These are phyloP conservation scores for Uloborus diversus DNA, from an alignment of 1,140 invertebrate species.

Conservation along the genomic window DNA sequence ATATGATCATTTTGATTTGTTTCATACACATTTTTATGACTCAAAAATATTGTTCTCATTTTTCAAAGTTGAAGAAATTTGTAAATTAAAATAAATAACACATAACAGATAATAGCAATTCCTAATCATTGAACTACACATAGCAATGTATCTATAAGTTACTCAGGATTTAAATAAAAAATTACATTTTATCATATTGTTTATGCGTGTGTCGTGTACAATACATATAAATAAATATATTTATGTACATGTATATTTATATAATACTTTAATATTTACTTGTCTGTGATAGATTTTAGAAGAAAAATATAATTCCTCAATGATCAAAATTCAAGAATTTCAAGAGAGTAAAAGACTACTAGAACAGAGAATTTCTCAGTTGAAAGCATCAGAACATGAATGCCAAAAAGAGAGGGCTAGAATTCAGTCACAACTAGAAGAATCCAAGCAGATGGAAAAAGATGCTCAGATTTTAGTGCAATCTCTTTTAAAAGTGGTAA, in stretches of 20 bases:
- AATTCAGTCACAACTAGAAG: conserved; percentile 15
- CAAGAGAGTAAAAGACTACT: background rate
- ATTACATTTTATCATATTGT: too few relatives aligned
- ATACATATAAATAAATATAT: background rate
- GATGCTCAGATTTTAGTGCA: conserved; percentile 11
- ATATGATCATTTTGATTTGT: too few relatives aligned
- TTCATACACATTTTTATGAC: too few relatives aligned
- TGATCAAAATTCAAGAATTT: background rate
- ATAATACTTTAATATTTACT: too few relatives aligned
- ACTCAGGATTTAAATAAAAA: too few relatives aligned
- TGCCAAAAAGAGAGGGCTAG: background rate
- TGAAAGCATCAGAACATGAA: background rate
- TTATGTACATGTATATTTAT: background rate
- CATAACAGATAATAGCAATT: too few relatives aligned
- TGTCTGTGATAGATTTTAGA: background rate
- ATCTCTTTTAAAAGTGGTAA: conserved; percentile 37
- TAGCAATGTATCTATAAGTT: too few relatives aligned
- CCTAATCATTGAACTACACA: too few relatives aligned
- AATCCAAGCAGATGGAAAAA: conserved; percentile 4
- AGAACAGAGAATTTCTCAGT: background rate
- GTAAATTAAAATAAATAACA: too few relatives aligned
- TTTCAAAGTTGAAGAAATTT: too few relatives aligned
- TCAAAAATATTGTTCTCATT: too few relatives aligned
- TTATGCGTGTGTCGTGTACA: too few relatives aligned
- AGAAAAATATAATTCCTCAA: background rate